Conservation (phyloP, 2,797 vertebrate genomes). For the Pipistrellus nathusii region DNA sequence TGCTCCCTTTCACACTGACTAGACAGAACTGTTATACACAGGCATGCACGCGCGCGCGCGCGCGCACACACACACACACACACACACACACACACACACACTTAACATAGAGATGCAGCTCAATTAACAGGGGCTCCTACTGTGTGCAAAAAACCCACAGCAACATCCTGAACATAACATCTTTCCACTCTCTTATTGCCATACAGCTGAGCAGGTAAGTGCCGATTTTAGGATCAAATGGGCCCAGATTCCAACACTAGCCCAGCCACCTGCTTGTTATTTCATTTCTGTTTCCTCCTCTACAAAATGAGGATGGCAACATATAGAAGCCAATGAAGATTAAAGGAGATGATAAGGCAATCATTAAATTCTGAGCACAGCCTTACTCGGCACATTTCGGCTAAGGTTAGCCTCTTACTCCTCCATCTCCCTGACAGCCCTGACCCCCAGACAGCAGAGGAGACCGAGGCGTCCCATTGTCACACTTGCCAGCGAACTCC, state of each 20-base stretch:
- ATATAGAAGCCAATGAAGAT: neutral
- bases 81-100: neutral
- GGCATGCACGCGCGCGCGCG: too few relatives aligned
- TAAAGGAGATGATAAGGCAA: neutral
- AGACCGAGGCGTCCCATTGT: neutral
- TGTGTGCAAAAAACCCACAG: conserved; percentile 18
- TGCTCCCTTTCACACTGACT: neutral
- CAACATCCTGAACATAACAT: neutral
- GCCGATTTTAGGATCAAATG: neutral
- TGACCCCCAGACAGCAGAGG: neutral
- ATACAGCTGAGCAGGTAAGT: neutral
- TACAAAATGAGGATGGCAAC: neutral
- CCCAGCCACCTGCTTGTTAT: neutral
- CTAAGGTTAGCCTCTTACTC: neutral
- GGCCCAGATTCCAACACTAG: neutral
- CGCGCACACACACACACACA: too few relatives aligned
- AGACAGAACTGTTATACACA: conserved; percentile 46
- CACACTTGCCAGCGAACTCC: neutral
- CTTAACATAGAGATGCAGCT: conserved; percentile 20
- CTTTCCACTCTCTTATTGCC: neutral
- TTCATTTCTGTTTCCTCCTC: conserved; percentile 47
- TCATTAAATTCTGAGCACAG: neutral
- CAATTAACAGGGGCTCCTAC: conserved; percentile 9
- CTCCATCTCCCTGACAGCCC: neutral
- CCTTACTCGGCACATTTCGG: neutral